These are phyloP conservation scores for Hiodon alosoides DNA, from an alignment of 2,113 vertebrate species.

Conservation along the genomic window DNA sequence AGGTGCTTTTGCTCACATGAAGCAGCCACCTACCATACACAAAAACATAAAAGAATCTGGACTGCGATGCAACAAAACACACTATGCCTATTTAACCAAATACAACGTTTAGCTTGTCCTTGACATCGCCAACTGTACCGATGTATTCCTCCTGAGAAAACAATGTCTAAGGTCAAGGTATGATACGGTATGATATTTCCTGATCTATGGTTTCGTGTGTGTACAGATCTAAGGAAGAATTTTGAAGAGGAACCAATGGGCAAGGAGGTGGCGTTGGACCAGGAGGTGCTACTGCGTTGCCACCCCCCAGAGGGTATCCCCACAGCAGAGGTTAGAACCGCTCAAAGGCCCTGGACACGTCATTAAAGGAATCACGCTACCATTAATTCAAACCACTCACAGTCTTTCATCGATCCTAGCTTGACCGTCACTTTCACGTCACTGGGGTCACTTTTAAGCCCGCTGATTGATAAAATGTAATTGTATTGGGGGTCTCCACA, in stretches of 20 bases:
- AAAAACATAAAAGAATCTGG: neutral
- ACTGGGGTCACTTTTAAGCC: constrained; percentile 6
- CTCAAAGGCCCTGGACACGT: no score
- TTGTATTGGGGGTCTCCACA: constrained; percentile 13
- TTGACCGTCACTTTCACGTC: constrained; percentile 50
- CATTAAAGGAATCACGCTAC: constrained; percentile 44
- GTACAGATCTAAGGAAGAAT: constrained; percentile 92
- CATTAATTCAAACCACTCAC: constrained; percentile 52
- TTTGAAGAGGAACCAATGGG: constrained; percentile 90
- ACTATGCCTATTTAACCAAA: neutral
- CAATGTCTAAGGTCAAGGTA: neutral
- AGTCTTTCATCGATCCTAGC: constrained; percentile 36
- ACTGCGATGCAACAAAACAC: neutral
- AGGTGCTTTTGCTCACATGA: neutral
- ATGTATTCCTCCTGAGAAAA: neutral
- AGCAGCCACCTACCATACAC: neutral
- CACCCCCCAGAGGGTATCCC: constrained; percentile 93
- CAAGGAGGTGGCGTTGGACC: constrained; percentile 89
- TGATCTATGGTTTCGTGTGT: neutral
- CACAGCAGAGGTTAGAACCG: constrained; percentile 79
- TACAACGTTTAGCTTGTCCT: neutral
- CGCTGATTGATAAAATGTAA: neutral
- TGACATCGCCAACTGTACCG: neutral
- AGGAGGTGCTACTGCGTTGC: constrained; percentile 87
- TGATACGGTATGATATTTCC: no score